phyloP scores from a whole-genome alignment of 1,140 invertebrate species.

The Maconellicoccus hirsutus region DNA sequence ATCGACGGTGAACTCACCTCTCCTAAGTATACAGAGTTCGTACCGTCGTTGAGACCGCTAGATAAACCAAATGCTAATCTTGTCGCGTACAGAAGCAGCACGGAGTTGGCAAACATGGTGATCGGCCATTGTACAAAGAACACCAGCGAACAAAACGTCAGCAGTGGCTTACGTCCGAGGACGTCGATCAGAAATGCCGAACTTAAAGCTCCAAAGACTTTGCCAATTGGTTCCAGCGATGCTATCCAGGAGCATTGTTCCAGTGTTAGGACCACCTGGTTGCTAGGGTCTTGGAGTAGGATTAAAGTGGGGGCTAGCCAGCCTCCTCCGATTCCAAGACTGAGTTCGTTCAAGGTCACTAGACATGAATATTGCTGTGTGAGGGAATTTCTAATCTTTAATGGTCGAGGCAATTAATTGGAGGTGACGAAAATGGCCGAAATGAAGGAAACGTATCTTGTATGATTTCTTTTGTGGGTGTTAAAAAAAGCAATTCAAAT shows the following conservation, averaged over 20 bases:
- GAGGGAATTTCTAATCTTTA: no score
- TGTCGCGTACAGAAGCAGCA: background rate
- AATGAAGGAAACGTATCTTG: no score
- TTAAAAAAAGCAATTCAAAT: no score
- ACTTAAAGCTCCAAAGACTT: background rate
- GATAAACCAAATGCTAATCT: slow-evolving; percentile 42
- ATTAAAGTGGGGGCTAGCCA: background rate
- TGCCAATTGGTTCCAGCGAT: background rate
- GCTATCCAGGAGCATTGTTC: slow-evolving; percentile 14
- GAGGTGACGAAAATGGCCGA: no score
- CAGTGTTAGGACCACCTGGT: background rate
- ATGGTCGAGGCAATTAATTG: no score
- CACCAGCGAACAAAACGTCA: background rate
- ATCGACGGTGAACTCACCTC: slow-evolving; percentile 47
- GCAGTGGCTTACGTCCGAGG: background rate
- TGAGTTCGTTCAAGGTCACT: background rate
- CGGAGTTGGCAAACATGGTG: background rate
- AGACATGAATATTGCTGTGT: no score
- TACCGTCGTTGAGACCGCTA: slow-evolving; percentile 59
- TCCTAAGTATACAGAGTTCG: slow-evolving; percentile 69
- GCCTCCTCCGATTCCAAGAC: background rate
- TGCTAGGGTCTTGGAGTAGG: background rate
- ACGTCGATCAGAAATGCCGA: background rate
- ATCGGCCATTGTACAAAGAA: background rate
- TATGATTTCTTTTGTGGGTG: no score